Evolutionary conservation across 2,113 vertebrate species (phyloP), one percentile per base, ranked within the genome.

Genomic region (Phycodurus eques): DNA sequence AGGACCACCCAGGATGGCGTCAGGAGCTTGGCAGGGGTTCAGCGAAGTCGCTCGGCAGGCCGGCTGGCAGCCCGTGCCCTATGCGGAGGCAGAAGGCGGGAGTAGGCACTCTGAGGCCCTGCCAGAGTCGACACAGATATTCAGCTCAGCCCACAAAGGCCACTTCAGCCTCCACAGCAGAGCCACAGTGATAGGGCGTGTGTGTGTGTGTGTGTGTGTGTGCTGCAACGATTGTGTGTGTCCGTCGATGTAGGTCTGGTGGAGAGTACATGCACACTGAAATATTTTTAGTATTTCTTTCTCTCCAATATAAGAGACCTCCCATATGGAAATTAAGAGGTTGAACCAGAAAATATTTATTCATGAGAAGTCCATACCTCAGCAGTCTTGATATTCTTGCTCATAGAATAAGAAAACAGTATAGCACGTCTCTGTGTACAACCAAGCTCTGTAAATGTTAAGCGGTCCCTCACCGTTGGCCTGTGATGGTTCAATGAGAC

Each of bases 1-100:
- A 17, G 78, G 93, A 92, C 93, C 93, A 93, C 93, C 93, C 93
- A 94, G 83, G 82, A 75, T 83, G 84, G 87, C 87, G 90, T 91
- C 90, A 91, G 92, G 85, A 89, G 84, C 87, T 91, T 92, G 90
- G 91, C 89, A 78, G 74, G 51, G 81, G 81, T 90, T 91, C 89
- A 89, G 89, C 85, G 86, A 79, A 85, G 80, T 75, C 72, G 83
- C 83, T 82, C 76, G 82, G 77, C 81, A 22, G 84, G 81, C 85
- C 76, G 83, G 68, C 84, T 85, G 88, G 83, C 89, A 91, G 85
- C 81, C 72, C 56, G 68, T 84, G 83, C 90, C 87, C 84, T 15
- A 71, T 81, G 73, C 82, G 78, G 83, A 83, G 82, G 85, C 83
- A 83, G 85, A 83, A 83, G 83, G 84, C 84, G 77, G 85, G 82